Evolutionary conservation across 2,113 vertebrate genomes (phyloP), one percentile per base, ranked within the genome.

Genomic region (Oncorhynchus gorbuscha): DNA sequence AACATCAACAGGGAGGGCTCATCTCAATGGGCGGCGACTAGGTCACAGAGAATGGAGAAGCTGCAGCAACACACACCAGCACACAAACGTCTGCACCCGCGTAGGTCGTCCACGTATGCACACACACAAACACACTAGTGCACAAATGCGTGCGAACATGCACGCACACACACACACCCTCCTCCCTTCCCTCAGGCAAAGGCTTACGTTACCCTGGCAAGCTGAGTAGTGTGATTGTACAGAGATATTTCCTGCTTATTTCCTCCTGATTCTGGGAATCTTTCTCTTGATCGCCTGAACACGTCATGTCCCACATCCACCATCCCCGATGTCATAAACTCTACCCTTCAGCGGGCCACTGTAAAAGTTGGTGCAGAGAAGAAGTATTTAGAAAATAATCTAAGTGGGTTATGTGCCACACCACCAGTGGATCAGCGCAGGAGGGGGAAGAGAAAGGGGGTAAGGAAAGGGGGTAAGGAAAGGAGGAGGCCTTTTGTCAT

Each of bases 341-440:
- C 18, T 3, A 20, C 59, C 59, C 59, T 22, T 61, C 11, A 71
- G 66, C 30, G 69, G 75, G 79, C 82, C 69, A 89, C 86, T 86
- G 85, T 88, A 85, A 88, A 88, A 88, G 84, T 87, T 87, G 79
- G 48, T 51, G 55, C 18, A 20, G 48, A 68, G 30, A 81, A 11
- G 84, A 90, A 88, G 86, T 90, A 88, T 90, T 92, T 88, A 86
- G 72, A 89, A 85, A 89, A 90, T 81, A 87, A 83, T 59, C 69
- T 74, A 91, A 92, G 87, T 91, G 92, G 91, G 91, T 91, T 92
- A 91, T 86, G 66, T 75, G 87, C 87, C 76, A 86, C 78, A 83
- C 83, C 84, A 84, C 88, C 80, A 18, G 83, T 77, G 82, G 81
- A 79, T 81, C 85, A 76, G 66, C 79, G 81, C 77, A 49, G 83